These are phyloP conservation scores for Aplysina aerophoba DNA, from an alignment of 37 sponge, comb jelly and placozoan species.

Conservation along the genomic window DNA sequence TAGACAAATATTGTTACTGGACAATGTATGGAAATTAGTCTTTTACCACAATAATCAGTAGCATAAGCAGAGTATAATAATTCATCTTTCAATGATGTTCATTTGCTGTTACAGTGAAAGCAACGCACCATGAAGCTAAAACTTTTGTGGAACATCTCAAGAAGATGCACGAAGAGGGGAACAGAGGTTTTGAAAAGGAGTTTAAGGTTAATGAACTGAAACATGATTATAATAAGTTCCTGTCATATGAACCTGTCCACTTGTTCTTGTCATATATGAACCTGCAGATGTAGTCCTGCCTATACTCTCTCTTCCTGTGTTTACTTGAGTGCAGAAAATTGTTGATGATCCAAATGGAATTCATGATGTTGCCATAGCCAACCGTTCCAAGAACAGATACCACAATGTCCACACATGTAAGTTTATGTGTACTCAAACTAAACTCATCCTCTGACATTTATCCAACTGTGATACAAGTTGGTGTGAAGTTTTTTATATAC, in stretches of 20 bases:
- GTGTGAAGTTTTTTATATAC: too few relatives aligned
- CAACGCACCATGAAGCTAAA: too few relatives aligned
- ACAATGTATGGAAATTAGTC: too few relatives aligned
- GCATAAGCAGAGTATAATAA: too few relatives aligned
- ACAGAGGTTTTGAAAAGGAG: conserved; percentile 7
- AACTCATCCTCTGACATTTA: conserved; percentile 39
- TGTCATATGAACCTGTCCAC: too few relatives aligned
- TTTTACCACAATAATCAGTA: too few relatives aligned
- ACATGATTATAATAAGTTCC: not conserved
- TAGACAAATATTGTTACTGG: too few relatives aligned
- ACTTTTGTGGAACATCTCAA: too few relatives aligned
- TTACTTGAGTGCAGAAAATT: not conserved
- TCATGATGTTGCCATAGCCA: conserved; percentile 2
- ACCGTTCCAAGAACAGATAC: conserved; percentile 93
- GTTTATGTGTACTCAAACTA: not conserved
- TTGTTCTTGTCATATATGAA: too few relatives aligned
- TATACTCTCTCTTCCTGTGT: not conserved
- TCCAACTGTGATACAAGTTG: conserved; percentile 40
- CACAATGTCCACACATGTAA: conserved; percentile 86
- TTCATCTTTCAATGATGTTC: too few relatives aligned
- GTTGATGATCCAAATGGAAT: not conserved
- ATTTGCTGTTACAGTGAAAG: too few relatives aligned
- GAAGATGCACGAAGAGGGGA: not conserved
- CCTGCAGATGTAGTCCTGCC: not conserved
- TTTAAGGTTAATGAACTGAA: not conserved